Evolutionary conservation across 2,113 vertebrate species (phyloP).

Genomic region (Thalassarche chlororhynchos): DNA sequence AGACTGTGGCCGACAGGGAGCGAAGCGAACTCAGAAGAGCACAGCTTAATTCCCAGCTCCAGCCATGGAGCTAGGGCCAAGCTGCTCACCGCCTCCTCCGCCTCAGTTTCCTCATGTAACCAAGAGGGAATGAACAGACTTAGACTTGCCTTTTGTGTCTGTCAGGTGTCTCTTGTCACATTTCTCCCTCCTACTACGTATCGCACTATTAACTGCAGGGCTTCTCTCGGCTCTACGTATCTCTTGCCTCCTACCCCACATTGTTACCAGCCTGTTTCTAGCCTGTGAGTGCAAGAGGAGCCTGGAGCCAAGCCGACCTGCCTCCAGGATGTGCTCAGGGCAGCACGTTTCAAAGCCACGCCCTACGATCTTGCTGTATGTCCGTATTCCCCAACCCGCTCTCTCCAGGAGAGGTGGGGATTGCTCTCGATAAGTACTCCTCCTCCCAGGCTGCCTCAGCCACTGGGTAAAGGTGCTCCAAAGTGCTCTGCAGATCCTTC

Average conservation of each 20-base stretch:
- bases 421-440: neutral
- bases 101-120: neutral
- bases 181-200: neutral
- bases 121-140: neutral
- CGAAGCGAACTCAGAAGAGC: neutral
- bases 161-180: neutral
- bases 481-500: neutral
- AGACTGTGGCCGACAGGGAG: fast-evolving
- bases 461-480: neutral
- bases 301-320: neutral
- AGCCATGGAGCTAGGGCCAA: neutral
- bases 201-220: neutral
- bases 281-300: fast-evolving
- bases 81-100: neutral
- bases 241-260: neutral
- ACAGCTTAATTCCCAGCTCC: neutral
- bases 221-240: neutral
- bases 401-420: neutral
- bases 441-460: neutral
- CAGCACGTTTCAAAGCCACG: neutral
- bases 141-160: neutral
- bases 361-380: neutral
- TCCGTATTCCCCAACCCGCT: neutral
- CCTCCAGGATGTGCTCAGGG: neutral
- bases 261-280: neutral